phyloP scores from a whole-genome alignment of 2,113 vertebrate species.

The Meles meles region DNA sequence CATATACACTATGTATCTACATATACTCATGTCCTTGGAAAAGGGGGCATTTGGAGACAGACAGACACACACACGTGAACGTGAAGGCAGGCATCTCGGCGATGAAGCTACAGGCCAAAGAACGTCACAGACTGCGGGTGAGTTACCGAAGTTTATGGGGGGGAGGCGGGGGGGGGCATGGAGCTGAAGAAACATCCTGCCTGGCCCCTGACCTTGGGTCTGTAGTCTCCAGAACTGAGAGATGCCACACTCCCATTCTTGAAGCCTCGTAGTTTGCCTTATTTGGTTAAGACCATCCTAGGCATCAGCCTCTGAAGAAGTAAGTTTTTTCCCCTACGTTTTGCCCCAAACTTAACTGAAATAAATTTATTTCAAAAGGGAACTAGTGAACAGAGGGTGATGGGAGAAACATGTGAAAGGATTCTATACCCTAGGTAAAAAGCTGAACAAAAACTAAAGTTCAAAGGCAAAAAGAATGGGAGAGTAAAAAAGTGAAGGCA shows the following conservation, averaged over 20 bases:
- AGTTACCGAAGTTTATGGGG: not conserved
- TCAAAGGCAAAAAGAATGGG: not conserved
- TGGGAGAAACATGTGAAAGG: not conserved
- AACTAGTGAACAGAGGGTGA: not conserved
- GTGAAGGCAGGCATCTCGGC: not conserved
- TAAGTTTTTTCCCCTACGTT: not conserved
- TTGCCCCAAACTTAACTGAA: not conserved
- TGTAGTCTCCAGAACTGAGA: not conserved
- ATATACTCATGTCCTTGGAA: not conserved
- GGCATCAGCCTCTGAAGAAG: not conserved
- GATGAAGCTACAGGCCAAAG: not conserved
- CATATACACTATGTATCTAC: fast-evolving
- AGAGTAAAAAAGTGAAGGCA: not conserved
- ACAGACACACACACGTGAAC: not conserved
- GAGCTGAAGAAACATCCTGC: too few species aligned
- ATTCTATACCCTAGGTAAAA: not conserved
- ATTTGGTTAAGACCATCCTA: not conserved
- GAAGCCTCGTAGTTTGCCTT: not conserved
- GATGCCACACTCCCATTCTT: not conserved
- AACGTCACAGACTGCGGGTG: not conserved
- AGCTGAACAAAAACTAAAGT: not conserved
- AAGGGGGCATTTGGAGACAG: not conserved
- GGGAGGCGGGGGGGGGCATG: not conserved
- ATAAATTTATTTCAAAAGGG: not conserved
- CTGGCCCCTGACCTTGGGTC: too few species aligned